phyloP scores from a whole-genome alignment of 2,113 vertebrate species.

The Neoarius graeffei region DNA sequence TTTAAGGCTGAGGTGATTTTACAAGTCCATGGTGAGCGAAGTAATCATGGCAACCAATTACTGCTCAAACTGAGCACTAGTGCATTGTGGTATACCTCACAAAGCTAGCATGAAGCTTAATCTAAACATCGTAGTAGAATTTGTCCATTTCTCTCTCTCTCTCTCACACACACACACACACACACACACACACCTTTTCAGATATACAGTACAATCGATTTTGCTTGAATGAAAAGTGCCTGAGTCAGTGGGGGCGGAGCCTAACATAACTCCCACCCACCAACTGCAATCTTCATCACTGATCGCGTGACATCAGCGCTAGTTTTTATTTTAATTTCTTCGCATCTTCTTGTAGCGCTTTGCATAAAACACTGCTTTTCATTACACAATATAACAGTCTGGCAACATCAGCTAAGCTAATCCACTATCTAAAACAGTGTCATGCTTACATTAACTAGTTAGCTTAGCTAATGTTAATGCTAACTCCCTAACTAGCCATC shows the following conservation, averaged over 20 bases:
- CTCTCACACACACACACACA: not conserved
- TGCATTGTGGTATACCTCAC: slow-evolving; percentile 43
- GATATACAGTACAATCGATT: not conserved
- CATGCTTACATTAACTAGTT: not conserved
- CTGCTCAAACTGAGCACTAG: not conserved
- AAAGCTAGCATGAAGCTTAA: not conserved
- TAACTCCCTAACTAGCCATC: not conserved
- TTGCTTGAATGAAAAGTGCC: not conserved
- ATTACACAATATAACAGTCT: not conserved
- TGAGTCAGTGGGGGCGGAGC: not conserved
- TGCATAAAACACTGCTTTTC: not conserved
- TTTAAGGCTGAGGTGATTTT: no score
- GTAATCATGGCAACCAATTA: not conserved
- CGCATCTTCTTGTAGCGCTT: not conserved
- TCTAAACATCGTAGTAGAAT: not conserved
- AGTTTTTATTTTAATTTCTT: not conserved
- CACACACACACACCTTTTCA: not conserved
- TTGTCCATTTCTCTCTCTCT: not conserved
- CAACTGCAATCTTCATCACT: not conserved
- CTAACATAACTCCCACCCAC: not conserved
- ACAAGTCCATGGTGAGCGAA: no score
- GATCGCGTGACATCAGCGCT: not conserved
- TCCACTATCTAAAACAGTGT: not conserved
- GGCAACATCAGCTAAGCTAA: not conserved
- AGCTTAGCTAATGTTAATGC: not conserved